Evolutionary conservation across 1,140 invertebrate genomes (phyloP).

Genomic region (Dufourea novaeangliae): DNA sequence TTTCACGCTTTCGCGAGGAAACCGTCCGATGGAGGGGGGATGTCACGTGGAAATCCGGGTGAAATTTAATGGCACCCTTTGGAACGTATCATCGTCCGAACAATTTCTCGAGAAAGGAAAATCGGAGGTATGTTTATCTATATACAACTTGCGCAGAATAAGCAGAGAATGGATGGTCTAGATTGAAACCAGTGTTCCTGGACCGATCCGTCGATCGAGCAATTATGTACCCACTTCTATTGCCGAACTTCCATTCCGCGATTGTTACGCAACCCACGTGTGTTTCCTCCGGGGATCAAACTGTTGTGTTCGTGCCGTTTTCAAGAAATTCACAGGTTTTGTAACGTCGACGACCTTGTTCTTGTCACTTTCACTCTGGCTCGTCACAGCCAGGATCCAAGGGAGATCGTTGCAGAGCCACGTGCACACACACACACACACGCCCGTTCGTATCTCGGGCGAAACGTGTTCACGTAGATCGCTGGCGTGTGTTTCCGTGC

Average conservation of each 20-base stretch:
- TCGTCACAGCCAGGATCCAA: too few species aligned
- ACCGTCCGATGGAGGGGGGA: neutral
- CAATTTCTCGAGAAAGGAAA: slow-evolving; percentile 3
- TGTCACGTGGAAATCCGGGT: slow-evolving; percentile 21
- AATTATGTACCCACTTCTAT: too few species aligned
- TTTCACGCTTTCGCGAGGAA: slow-evolving; percentile 29
- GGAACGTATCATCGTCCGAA: slow-evolving; percentile 15
- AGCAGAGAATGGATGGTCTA: too few species aligned
- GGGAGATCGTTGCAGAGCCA: slow-evolving; percentile 26
- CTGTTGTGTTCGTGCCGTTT: slow-evolving; percentile 37
- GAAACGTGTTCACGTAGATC: slow-evolving; percentile 3
- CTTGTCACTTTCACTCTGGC: slow-evolving; percentile 76
- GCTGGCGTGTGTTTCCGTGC: neutral
- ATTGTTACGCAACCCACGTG: neutral
- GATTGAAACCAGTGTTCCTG: too few species aligned
- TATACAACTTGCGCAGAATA: too few species aligned
- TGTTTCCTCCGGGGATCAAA: neutral
- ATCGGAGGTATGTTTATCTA: too few species aligned
- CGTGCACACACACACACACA: slow-evolving; percentile 32
- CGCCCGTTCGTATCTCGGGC: neutral
- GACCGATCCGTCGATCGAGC: too few species aligned
- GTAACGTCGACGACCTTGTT: slow-evolving; percentile 74
- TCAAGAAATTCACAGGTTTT: slow-evolving; percentile 73
- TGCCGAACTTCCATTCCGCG: too few species aligned
- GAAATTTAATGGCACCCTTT: slow-evolving; percentile 25